Base-by-base conservation (phyloP, 2,797 vertebrate species). In the Eurystomus glaucurus region DNA sequence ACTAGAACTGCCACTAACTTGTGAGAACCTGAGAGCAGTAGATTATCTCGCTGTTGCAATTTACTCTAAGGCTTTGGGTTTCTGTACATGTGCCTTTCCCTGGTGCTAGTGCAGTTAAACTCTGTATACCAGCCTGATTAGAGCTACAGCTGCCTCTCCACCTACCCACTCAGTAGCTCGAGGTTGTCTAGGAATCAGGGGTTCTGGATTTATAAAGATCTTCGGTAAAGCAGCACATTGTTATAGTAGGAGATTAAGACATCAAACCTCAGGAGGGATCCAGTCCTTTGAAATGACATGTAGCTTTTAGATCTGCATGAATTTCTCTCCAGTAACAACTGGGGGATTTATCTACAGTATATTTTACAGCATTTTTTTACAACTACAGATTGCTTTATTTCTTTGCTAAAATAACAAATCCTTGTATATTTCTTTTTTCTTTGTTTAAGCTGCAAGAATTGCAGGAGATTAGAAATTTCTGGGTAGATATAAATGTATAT, bases 401-500 rank as follows among this genome's bases (percentile, higher is more conserved):
- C 85, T 87, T 95, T 98, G 96, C 97, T 97, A 97, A 98, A 98
- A 95, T 98, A 98, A 97, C 96, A 97, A 97, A 91, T 96, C 84
- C 90, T 50, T 87, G 82, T 94, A 91, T 17, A 7, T 95, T 95
- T 91, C 4, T 76, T 72, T 95, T 93, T 95, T 91, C 39, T 92
- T 76, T 41, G 95, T 96, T 86, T 96, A 96, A 97, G 87, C 51
- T 86, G 23, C 52, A 95, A 88, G 94, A 84, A 88, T 78, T 95
- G 80, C 20, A 62, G 86, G 78, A 93, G 84, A 89, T 91, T 90
- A 2, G 37, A 97, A 92, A 93, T 90, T 96, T 90, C 46, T 74
- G 62, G 33, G 18, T 93, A 89, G 60, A 55, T 95, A 82, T 95
- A 97, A 96, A 97, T 71, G 58, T 86, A 45, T 91, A 61, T 62